Conservation (phyloP, 23 tunicate genomes). For the Oikopleura vanhoeffeni region DNA sequence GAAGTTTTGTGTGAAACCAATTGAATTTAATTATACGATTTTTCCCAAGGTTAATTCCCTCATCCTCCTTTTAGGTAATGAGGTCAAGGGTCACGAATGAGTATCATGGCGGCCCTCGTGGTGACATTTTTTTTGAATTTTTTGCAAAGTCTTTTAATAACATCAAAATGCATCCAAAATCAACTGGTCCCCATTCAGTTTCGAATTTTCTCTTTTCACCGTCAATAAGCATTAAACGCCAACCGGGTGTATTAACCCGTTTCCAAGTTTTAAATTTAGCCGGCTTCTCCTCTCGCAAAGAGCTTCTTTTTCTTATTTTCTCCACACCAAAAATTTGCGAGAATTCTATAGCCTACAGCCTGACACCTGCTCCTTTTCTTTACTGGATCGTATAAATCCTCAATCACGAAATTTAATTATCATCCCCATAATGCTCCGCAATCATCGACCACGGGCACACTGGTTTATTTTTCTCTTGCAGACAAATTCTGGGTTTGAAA, state of each 20-base stretch:
- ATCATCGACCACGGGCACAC: slow-evolving; percentile 82
- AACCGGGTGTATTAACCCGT: not conserved
- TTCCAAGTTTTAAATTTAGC: slow-evolving; percentile 34
- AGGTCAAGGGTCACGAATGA: not conserved
- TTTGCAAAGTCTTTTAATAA: not conserved
- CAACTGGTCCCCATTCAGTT: not conserved
- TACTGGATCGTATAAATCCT: not conserved
- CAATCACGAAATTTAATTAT: slow-evolving; percentile 17
- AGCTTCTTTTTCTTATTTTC: slow-evolving; percentile 69
- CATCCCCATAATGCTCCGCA: slow-evolving; percentile 93
- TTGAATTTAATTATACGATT: not conserved
- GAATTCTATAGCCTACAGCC: slow-evolving; percentile 76
- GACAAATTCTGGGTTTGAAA: slow-evolving; percentile 86
- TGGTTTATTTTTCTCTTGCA: slow-evolving; percentile 92
- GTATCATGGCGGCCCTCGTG: not conserved
- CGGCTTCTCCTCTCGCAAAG: slow-evolving; percentile 87
- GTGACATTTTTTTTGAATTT: not conserved
- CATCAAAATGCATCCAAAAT: not conserved
- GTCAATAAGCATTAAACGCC: not conserved
- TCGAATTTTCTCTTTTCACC: not conserved
- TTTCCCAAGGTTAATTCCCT: not conserved
- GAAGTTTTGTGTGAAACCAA: not conserved
- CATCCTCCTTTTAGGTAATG: not conserved
- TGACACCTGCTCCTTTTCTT: slow-evolving; percentile 18
- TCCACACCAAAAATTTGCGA: slow-evolving; percentile 92